phyloP scores from a whole-genome alignment of 2,888 invertebrate species.

The Nomada lathburiana region DNA sequence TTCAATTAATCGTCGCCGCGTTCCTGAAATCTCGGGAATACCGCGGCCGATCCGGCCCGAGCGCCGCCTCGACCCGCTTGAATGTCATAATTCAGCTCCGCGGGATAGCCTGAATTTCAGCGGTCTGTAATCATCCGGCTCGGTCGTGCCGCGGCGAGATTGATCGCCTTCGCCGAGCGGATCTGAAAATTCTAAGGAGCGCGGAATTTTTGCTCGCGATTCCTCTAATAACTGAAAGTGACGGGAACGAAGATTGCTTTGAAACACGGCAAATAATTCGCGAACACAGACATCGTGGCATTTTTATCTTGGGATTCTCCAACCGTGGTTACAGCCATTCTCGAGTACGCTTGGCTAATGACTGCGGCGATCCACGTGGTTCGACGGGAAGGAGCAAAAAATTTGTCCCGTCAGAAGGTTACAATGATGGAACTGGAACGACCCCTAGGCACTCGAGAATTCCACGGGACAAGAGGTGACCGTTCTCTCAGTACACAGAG shows the following conservation, averaged over 20 bases:
- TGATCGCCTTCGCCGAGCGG: conserved; percentile 3
- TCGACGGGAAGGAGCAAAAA: neutral
- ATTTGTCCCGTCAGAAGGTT: neutral
- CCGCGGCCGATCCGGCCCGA: conserved; percentile 50
- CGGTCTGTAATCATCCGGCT: conserved; percentile 41
- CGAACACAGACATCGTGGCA: too few species aligned
- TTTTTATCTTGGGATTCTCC: too few species aligned
- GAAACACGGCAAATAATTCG: too few species aligned
- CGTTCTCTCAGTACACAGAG: conserved; percentile 53
- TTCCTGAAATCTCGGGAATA: conserved; percentile 70
- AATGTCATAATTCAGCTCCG: conserved; percentile 64
- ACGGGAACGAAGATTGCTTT: too few species aligned
- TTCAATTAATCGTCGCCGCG: conserved; percentile 68
- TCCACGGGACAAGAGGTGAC: conserved; percentile 40
- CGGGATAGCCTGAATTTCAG: conserved; percentile 62
- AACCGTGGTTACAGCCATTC: too few species aligned
- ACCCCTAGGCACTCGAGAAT: conserved; percentile 4
- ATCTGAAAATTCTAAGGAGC: neutral
- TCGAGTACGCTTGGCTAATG: neutral
- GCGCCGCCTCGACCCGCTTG: conserved; percentile 6
- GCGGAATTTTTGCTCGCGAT: too few species aligned
- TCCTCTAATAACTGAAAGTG: too few species aligned
- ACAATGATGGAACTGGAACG: neutral
- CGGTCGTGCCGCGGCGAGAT: conserved; percentile 23
- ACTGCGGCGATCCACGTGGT: neutral